A percentile compares a stretch with the other conserved stretches of the same genome.
Evolutionary conservation across 2,797 vertebrate genomes (phyloP).

Genomic region (Todus mexicanus): DNA sequence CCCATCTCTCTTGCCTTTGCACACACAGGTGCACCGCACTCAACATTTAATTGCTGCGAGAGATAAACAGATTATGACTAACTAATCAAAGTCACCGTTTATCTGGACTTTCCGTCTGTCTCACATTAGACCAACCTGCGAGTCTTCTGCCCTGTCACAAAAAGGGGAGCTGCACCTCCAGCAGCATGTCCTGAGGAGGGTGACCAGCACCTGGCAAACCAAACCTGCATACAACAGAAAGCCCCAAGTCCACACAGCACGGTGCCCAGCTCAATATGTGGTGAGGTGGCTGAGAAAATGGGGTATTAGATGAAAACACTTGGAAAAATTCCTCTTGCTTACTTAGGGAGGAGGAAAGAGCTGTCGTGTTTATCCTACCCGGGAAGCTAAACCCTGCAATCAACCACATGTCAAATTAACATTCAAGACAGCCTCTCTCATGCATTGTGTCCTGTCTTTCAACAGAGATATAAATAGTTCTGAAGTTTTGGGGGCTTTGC

Average conservation of each 20-base stretch:
- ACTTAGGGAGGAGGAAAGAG: background rate
- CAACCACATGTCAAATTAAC: slow-evolving; percentile 37
- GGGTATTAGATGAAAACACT: background rate
- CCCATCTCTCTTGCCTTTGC: background rate
- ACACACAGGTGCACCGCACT: background rate
- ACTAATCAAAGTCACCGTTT: background rate
- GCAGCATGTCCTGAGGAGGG: background rate
- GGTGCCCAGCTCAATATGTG: background rate
- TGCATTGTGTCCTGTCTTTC: slow-evolving; percentile 3
- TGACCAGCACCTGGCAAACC: background rate
- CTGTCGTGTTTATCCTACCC: slow-evolving; percentile 20
- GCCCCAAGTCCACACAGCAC: background rate
- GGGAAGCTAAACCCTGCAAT: slow-evolving; percentile 25
- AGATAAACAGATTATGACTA: slow-evolving; percentile 3
- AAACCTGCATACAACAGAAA: background rate
- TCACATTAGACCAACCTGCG: background rate
- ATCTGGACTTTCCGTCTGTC: background rate
- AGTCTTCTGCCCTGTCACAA: background rate
- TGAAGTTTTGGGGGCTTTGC: background rate
- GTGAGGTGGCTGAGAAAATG: background rate
- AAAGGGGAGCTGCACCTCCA: background rate
- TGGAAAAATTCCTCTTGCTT: background rate
- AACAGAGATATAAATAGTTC: background rate
- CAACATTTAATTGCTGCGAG: background rate
- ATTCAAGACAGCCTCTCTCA: slow-evolving; percentile 19